A percentile compares a stretch with the other conserved stretches of the same genome.
Evolutionary conservation across 2,113 vertebrate species (phyloP).

Genomic region (Plecotus auritus): DNA sequence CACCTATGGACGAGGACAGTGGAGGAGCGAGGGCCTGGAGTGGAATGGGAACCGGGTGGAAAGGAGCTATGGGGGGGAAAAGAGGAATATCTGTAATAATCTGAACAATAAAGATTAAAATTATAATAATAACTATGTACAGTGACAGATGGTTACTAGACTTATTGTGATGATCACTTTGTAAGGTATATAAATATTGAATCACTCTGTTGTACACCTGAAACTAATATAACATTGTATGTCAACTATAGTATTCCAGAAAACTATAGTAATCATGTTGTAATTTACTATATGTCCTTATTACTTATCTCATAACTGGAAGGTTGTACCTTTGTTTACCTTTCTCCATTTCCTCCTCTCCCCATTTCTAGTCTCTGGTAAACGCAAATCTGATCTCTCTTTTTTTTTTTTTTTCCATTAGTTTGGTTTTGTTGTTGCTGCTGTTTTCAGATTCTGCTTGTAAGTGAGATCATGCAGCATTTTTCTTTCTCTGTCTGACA

Average conservation of each 20-base stretch:
- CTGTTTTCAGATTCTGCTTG: background rate
- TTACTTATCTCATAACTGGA: background rate
- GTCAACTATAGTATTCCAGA: background rate
- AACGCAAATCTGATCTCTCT: background rate
- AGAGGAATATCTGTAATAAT: too few relatives aligned
- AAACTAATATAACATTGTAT: background rate
- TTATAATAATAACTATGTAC: background rate
- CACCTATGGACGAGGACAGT: too few relatives aligned
- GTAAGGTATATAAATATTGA: background rate
- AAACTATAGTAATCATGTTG: background rate
- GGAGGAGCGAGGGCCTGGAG: too few relatives aligned
- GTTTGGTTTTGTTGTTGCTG: background rate
- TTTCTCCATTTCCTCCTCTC: background rate
- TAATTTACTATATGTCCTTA: background rate
- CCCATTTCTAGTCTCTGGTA: background rate
- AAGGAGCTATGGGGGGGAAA: too few relatives aligned
- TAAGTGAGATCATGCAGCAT: background rate
- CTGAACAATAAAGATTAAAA: too few relatives aligned
- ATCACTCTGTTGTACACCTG: background rate
- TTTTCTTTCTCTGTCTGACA: background rate
- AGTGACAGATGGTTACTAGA: background rate
- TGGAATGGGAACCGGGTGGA: too few relatives aligned
- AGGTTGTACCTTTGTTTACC: background rate
- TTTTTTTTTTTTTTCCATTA: background rate
- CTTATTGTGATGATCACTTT: background rate